Conservation (phyloP, 2,797 vertebrate genomes). For the Anguilla obscura region DNA sequence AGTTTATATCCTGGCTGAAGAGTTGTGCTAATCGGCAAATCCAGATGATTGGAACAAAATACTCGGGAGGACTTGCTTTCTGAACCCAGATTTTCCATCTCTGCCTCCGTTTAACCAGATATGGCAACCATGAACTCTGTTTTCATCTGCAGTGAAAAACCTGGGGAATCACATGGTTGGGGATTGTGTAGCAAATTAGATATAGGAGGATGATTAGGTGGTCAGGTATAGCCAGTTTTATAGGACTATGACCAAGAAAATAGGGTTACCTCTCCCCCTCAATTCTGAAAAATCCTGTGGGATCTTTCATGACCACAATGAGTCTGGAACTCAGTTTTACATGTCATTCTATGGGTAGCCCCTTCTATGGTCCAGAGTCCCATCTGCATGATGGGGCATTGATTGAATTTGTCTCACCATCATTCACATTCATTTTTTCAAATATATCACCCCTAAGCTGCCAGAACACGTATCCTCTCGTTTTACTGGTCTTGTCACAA, state of each 20-base stretch:
- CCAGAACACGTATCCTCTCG: not conserved
- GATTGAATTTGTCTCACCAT: constrained; percentile 2
- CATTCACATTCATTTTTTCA: not conserved
- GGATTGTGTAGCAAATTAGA: not conserved
- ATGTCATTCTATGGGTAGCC: not conserved
- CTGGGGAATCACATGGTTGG: not conserved
- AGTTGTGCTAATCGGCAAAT: too few relatives aligned
- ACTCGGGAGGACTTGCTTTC: too few relatives aligned
- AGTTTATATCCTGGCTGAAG: too few relatives aligned
- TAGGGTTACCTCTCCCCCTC: not conserved
- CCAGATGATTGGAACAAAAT: too few relatives aligned
- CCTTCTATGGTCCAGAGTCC: not conserved
- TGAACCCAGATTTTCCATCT: too few relatives aligned
- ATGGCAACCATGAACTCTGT: too few relatives aligned
- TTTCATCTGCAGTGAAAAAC: not conserved
- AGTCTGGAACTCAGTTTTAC: not conserved
- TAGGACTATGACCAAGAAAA: not conserved
- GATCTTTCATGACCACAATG: not conserved
- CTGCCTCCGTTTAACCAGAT: not conserved
- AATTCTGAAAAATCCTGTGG: not conserved
- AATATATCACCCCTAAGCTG: not conserved
- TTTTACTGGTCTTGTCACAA: not conserved
- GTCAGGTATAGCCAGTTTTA: not conserved
- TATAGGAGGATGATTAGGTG: not conserved
- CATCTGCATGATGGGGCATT: not conserved